These are phyloP conservation scores for Achatina immaculata DNA, from an alignment of 1,140 invertebrate species.

Conservation along the genomic window DNA sequence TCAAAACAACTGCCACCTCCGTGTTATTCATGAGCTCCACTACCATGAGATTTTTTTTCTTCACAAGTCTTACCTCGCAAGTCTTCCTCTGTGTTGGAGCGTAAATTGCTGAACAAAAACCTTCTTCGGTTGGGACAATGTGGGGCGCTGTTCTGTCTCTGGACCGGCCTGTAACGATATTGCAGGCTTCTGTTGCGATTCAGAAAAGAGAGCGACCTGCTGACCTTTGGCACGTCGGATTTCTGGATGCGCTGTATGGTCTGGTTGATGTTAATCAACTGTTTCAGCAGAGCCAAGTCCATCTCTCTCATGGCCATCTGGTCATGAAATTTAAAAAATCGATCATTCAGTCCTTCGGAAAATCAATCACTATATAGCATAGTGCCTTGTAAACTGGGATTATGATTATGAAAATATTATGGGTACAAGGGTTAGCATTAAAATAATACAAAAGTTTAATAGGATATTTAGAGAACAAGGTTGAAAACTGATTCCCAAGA, in stretches of 20 bases:
- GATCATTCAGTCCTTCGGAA: too few relatives aligned
- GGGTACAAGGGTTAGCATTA: too few relatives aligned
- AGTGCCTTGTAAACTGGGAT: too few relatives aligned
- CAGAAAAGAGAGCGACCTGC: not conserved
- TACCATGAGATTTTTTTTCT: too few relatives aligned
- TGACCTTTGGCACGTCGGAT: not conserved
- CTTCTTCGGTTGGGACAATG: not conserved
- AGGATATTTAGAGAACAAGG: too few relatives aligned
- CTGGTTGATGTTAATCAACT: conserved; percentile 2
- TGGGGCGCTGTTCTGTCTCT: not conserved
- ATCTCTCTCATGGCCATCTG: conserved; percentile 2
- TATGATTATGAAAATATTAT: too few relatives aligned
- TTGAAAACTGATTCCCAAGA: too few relatives aligned
- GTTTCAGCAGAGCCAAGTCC: not conserved
- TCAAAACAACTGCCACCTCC: too few relatives aligned
- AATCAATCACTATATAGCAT: too few relatives aligned
- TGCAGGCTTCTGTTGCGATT: not conserved
- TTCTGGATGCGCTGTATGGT: not conserved
- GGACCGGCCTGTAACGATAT: not conserved
- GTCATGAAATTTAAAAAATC: too few relatives aligned
- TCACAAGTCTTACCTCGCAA: not conserved
- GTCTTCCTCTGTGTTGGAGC: not conserved
- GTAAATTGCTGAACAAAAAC: not conserved
- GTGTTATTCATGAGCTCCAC: too few relatives aligned
- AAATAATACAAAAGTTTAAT: too few relatives aligned